Conservation (phyloP, 2,797 vertebrate species). For the Kryptolebias ocellatus region DNA sequence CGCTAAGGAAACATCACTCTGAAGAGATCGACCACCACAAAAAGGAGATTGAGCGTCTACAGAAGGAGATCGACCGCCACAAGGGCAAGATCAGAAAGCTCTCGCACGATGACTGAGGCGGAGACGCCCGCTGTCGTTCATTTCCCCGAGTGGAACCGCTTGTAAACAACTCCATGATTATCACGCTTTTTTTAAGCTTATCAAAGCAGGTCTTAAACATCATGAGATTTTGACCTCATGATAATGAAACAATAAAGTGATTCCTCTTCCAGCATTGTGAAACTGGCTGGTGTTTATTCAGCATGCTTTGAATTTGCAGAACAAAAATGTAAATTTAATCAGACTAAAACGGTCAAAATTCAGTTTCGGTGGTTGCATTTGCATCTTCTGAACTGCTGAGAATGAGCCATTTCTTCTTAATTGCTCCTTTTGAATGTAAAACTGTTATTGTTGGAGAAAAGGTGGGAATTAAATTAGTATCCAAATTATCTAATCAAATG, state of each 20-base stretch:
- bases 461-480: too few species aligned
- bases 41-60: slow-evolving; percentile 90
- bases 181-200: slow-evolving; percentile 13
- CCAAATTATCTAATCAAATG: too few species aligned
- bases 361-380: slow-evolving; percentile 10
- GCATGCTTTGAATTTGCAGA: slow-evolving; percentile 1
- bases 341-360: background rate
- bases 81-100: slow-evolving; percentile 89
- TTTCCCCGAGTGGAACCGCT: background rate
- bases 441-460: too few species aligned
- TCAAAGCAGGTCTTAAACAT: slow-evolving; percentile 18
- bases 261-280: slow-evolving; percentile 13
- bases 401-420: slow-evolving; percentile 12
- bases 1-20: slow-evolving; percentile 86
- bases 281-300: background rate
- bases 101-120: slow-evolving; percentile 79
- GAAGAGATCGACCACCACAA: slow-evolving; percentile 91
- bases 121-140: slow-evolving; percentile 6
- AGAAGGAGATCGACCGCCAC: slow-evolving; percentile 90
- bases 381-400: too few species aligned
- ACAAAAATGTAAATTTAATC: background rate
- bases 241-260: slow-evolving; percentile 56
- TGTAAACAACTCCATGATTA: slow-evolving; percentile 14
- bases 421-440: too few species aligned
- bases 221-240: slow-evolving; percentile 9